Conservation (phyloP, 2,888 invertebrate genomes). For the Lithophane ornitopus region DNA sequence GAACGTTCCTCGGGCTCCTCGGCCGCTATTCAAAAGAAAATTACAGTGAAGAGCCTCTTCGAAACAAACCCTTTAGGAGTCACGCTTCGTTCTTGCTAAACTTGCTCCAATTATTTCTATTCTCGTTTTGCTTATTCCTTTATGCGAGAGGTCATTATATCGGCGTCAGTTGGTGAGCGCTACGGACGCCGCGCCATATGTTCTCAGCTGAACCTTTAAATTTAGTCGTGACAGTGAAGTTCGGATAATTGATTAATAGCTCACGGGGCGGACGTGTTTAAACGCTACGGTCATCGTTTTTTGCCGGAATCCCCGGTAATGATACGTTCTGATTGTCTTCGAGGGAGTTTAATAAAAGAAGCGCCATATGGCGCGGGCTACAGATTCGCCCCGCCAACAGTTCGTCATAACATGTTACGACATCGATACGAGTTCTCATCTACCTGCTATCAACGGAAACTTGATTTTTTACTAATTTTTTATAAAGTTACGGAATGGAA, state of each 20-base stretch:
- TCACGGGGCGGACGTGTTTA: slow-evolving; percentile 87
- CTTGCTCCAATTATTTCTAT: slow-evolving; percentile 86
- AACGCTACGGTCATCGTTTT: slow-evolving; percentile 85
- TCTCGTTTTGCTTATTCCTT: slow-evolving; percentile 83
- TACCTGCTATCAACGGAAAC: slow-evolving; percentile 62
- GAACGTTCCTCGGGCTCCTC: slow-evolving; percentile 82
- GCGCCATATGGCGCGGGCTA: slow-evolving; percentile 85
- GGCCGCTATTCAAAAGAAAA: slow-evolving; percentile 87
- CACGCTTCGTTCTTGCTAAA: slow-evolving; percentile 87
- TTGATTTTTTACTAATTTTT: slow-evolving; percentile 49
- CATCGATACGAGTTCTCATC: slow-evolving; percentile 56
- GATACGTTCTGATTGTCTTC: slow-evolving; percentile 88
- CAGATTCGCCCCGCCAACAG: slow-evolving; percentile 82
- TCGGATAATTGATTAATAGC: slow-evolving; percentile 89
- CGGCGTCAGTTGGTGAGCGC: slow-evolving; percentile 88
- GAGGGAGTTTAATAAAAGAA: slow-evolving; percentile 77
- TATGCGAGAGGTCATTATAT: slow-evolving; percentile 84
- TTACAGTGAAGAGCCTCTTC: slow-evolving; percentile 86
- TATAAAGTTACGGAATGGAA: slow-evolving; percentile 33
- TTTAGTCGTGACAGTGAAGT: slow-evolving; percentile 86
- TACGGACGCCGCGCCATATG: slow-evolving; percentile 83
- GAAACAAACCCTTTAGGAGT: slow-evolving; percentile 88
- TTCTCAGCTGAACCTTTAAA: slow-evolving; percentile 82
- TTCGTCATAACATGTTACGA: slow-evolving; percentile 70
- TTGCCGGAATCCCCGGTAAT: slow-evolving; percentile 86